These are phyloP conservation scores for Strigops habroptila DNA, from an alignment of 2,113 vertebrate species.

Conservation along the genomic window DNA sequence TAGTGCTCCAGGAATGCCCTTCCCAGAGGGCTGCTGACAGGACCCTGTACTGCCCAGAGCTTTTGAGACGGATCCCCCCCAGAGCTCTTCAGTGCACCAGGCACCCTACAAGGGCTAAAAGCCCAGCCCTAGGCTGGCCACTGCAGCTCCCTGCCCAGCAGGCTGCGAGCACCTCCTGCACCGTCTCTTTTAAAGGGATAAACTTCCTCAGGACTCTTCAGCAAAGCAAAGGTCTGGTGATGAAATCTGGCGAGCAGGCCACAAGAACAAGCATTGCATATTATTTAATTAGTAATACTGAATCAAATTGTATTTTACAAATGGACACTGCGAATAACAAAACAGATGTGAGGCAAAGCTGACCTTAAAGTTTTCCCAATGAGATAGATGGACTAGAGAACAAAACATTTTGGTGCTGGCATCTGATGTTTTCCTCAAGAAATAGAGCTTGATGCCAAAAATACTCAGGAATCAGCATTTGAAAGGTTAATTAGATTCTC, in stretches of 20 bases:
- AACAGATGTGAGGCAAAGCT: background rate
- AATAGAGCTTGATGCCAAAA: slow-evolving; percentile 22
- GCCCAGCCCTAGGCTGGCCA: accelerated
- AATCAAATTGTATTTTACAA: background rate
- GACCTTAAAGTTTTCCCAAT: background rate
- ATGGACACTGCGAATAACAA: background rate
- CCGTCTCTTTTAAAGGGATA: background rate
- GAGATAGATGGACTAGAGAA: background rate
- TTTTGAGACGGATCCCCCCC: accelerated
- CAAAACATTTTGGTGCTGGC: slow-evolving; percentile 11
- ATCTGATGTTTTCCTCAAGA: slow-evolving; percentile 36
- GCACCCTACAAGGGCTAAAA: accelerated
- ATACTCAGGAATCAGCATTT: background rate
- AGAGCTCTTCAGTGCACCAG: too few species aligned
- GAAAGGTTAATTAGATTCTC: slow-evolving; percentile 60
- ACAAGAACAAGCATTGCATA: background rate
- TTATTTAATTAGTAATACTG: background rate
- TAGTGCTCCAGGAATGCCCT: accelerated
- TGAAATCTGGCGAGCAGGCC: background rate
- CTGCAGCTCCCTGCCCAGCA: accelerated
- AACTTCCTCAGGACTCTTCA: accelerated
- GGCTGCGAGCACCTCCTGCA: background rate
- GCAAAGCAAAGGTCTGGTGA: background rate
- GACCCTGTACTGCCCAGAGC: too few species aligned
- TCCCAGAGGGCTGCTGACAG: background rate